Base-by-base conservation (phyloP, 2,797 vertebrate genomes). In the Benthosema pterotum region DNA sequence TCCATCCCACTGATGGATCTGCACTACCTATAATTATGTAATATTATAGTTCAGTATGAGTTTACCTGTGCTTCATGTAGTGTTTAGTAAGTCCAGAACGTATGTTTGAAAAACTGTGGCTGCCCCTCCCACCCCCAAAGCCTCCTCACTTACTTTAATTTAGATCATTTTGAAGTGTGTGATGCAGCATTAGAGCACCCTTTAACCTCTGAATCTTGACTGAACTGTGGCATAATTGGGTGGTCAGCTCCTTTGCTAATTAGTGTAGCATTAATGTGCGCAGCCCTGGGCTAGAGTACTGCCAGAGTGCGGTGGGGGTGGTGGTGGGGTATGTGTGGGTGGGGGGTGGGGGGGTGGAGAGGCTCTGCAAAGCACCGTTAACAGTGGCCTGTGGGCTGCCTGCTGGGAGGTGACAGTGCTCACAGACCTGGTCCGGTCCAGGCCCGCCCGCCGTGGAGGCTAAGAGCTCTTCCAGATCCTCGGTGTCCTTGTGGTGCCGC, bases 171-270 rank as follows among this genome's bases (percentile, higher is more conserved):
- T 52, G 32, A 63, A 65, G 73, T 77, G 67, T 71, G 74, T 67
- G 65, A 75, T 54, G 76, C 66, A 56, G 77, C 79, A 75, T 65
- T 49, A 69, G 57, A 66, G 64, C 71, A 66, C 56, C 83, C 85
- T 87, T 86, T 91, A 83, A 91, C 90, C 89, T 79, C 78, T 77
- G 68, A 58, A 79, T 86, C 75, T 79, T 85, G 83, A 91, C 67
- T 90, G 89, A 91, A 83, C 88, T 87, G 87, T 90, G 83, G 83
- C 78, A 83, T 91, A 93, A 93, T 91, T 87, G 87, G 84, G 77
- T 84, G 88, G 87, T 90, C 87, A 88, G 75, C 85, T 89, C 77
- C 80, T 79, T 83, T 79, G 83, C 86, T 93, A 92, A 94, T 94
- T 94, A 92, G 84, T 48, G 76, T 82, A 65, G 78, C 87, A 83